Evolutionary conservation across 2,113 vertebrate genomes (phyloP), one percentile per base, ranked within the genome.

Genomic region (Lepus americanus): DNA sequence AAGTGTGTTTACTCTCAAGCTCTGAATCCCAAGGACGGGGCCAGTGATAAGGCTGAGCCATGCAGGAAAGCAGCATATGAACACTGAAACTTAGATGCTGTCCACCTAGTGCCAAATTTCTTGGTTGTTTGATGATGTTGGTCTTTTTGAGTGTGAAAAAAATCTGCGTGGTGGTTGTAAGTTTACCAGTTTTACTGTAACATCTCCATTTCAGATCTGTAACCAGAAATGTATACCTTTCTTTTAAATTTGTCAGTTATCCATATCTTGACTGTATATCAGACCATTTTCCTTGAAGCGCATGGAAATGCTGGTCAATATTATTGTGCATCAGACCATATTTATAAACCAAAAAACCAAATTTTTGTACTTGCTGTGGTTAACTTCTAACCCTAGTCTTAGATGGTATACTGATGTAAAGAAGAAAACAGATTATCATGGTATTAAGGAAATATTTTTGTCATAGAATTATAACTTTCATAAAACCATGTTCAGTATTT

Each of bases 401-500:
- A 49, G 23, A 36, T 67, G 2, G 79, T 78, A 78, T 63, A 82
- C 3, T 67, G 51, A 76, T 25, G 44, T 80, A 59, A 85, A 88
- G 77, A 94, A 87, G 72, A 90, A 90, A 94, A 53, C n/a, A 69
- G 33, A 55, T 85, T 94, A 77, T 88, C 53, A 53, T 85, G 39
- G 51, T 95, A 90, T 76, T 94, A 81, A 67, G 55, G 33, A 80
- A 95, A 70, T 76, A 80, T 90, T 94, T 96, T 92, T 97, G 64
- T 94, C 39, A 87, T 79, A 76, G 94, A 92, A 79, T 82, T 92
- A 39, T 79, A 92, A 95, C 23, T 88, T 90, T 94, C 36, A 63
- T 87, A 85, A 95, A 89, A 86, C 63, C 53, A 70, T 92, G 33
- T 92, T 97, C 81, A 90, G 92, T 95, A 92, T 95, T 96, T 96